Percentiles rank a stretch among this genome's conserved stretches.
These are phyloP conservation scores for Craniophora ligustri DNA, from an alignment of 2,888 invertebrate genomes.

Conservation along the genomic window DNA sequence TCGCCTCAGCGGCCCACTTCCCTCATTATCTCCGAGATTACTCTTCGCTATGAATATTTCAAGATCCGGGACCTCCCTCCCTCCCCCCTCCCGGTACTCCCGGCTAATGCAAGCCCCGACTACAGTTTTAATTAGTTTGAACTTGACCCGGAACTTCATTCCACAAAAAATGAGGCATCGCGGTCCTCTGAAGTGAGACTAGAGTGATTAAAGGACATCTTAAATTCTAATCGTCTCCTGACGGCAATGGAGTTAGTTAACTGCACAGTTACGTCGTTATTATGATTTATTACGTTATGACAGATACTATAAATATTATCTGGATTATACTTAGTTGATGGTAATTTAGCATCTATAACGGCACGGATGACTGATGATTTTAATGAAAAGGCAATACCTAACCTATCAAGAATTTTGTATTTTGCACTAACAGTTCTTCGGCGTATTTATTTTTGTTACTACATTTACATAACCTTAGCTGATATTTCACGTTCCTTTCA, in stretches of 20 bases:
- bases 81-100: background rate
- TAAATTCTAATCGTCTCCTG: constrained; percentile 30
- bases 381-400: no score
- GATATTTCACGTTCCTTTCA: background rate
- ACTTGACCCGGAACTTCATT: constrained; percentile 57
- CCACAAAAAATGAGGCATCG: constrained; percentile 48
- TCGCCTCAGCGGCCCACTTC: constrained; percentile 55
- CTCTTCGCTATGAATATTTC: constrained; percentile 59
- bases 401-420: no score
- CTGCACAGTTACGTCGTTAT: constrained; percentile 13
- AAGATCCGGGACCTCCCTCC: no score
- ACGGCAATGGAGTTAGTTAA: constrained; percentile 41
- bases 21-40: constrained; percentile 59
- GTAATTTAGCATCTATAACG: no score
- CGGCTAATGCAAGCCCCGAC: constrained; percentile 50
- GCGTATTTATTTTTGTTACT: no score
- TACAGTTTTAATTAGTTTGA: constrained; percentile 60
- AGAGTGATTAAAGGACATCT: constrained; percentile 35
- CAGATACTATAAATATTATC: no score
- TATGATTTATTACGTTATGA: background rate
- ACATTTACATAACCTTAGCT: no score
- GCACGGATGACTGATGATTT: no score
- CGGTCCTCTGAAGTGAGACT: constrained; percentile 31
- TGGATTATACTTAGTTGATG: no score
- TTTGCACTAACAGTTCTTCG: no score